Percentiles rank a stretch among this genome's conserved stretches.
phyloP scores from a whole-genome alignment of 1,140 invertebrate genomes.

The Heliconius eleuchia region DNA sequence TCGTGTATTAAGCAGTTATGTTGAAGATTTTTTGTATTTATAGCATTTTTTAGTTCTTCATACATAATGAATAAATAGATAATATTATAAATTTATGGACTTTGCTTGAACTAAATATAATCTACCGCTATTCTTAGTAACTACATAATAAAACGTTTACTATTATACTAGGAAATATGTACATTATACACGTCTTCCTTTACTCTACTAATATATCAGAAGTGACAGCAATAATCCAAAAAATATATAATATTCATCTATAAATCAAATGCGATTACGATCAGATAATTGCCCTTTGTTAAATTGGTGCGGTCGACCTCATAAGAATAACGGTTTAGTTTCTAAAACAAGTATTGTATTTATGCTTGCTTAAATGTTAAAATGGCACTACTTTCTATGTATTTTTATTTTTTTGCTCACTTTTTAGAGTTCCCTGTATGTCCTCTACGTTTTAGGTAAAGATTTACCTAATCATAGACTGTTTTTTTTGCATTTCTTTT shows the following conservation, averaged over 20 bases:
- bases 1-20: neutral
- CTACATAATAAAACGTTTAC: neutral
- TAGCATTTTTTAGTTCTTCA: neutral
- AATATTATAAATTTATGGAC: no score
- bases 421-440: no score
- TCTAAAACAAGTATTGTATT: slow-evolving; percentile 21
- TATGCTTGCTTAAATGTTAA: slow-evolving; percentile 14
- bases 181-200: neutral
- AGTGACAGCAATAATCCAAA: slow-evolving; percentile 40
- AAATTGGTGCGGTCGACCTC: slow-evolving; percentile 37
- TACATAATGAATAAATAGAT: no score
- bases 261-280: slow-evolving; percentile 46
- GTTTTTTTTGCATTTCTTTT: no score
- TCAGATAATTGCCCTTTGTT: slow-evolving; percentile 50
- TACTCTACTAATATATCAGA: slow-evolving; percentile 27
- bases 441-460: no score
- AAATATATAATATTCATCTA: slow-evolving; percentile 45
- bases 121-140: no score
- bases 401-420: no score
- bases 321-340: slow-evolving; percentile 33
- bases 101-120: no score
- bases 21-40: neutral
- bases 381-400: neutral
- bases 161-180: neutral
- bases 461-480: no score